These are phyloP conservation scores for Alviniconcha marisindica DNA, from an alignment of 1,140 invertebrate species.

Conservation along the genomic window DNA sequence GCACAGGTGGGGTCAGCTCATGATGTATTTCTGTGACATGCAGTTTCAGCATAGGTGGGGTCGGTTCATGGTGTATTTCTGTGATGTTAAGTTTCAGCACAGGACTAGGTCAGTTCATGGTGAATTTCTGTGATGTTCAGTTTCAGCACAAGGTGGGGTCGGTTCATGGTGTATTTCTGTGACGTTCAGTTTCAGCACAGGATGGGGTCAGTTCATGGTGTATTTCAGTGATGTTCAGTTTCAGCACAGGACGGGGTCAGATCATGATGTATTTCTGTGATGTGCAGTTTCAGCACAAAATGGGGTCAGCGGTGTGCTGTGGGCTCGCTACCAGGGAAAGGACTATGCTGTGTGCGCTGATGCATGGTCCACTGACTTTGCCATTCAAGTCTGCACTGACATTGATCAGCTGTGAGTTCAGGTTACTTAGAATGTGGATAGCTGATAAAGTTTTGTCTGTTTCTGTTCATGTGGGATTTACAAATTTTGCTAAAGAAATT, in stretches of 20 bases:
- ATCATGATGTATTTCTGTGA: not conserved
- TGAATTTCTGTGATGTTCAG: no score
- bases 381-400: conserved; percentile 16
- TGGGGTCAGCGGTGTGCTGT: not conserved
- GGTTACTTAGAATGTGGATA: not conserved
- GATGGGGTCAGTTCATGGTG: not conserved
- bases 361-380: conserved; percentile 15
- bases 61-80: no score
- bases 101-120: no score
- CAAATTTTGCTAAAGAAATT: no score
- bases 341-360: conserved; percentile 27
- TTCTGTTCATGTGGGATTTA: no score
- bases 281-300: conserved; percentile 21
- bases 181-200: conserved; percentile 17
- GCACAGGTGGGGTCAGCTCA: no score
- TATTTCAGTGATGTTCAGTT: not conserved
- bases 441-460: no score
- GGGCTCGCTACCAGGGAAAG: not conserved
- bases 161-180: not conserved
- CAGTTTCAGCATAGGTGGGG: no score
- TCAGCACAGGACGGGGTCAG: not conserved
- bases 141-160: no score
- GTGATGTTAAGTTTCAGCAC: no score
- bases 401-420: conserved; percentile 29
- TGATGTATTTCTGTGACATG: no score